Evolutionary conservation across 1,140 invertebrate species (phyloP).

Genomic region (Diachasma alloeum): DNA sequence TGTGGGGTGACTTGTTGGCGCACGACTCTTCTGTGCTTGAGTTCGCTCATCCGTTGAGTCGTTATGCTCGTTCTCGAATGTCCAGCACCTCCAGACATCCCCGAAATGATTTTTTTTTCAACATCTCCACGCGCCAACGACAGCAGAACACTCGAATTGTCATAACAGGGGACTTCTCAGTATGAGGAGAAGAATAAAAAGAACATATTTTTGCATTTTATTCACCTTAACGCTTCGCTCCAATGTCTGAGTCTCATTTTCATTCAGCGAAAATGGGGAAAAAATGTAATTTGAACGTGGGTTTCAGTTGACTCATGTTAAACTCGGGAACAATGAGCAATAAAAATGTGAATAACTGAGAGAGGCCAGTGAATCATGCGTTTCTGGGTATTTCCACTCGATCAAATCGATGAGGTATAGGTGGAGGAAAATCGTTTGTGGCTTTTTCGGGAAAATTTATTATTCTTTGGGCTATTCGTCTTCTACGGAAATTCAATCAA

Average conservation of each 20-base stretch:
- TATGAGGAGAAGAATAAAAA: neutral
- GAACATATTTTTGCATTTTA: too few relatives aligned
- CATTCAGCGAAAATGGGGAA: neutral
- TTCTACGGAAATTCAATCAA: too few relatives aligned
- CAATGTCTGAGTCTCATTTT: neutral
- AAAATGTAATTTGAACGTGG: neutral
- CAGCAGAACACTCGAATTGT: neutral
- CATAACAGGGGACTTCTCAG: too few relatives aligned
- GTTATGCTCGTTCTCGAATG: slow-evolving; percentile 21
- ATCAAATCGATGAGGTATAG: neutral
- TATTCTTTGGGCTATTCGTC: too few relatives aligned
- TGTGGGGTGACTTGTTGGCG: slow-evolving; percentile 21
- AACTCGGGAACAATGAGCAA: neutral
- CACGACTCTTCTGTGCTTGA: slow-evolving; percentile 8
- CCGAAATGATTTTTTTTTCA: neutral
- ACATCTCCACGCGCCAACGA: neutral
- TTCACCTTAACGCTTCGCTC: too few relatives aligned
- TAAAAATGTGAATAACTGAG: neutral
- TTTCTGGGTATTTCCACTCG: neutral
- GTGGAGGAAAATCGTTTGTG: too few relatives aligned
- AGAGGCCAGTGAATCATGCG: neutral
- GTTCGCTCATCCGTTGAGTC: slow-evolving; percentile 27
- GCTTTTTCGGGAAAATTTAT: too few relatives aligned
- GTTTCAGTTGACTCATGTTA: neutral
- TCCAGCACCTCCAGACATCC: slow-evolving; percentile 16